Base-by-base conservation (phyloP, 2,888 invertebrate genomes). In the Tetheella fluctuosa region DNA sequence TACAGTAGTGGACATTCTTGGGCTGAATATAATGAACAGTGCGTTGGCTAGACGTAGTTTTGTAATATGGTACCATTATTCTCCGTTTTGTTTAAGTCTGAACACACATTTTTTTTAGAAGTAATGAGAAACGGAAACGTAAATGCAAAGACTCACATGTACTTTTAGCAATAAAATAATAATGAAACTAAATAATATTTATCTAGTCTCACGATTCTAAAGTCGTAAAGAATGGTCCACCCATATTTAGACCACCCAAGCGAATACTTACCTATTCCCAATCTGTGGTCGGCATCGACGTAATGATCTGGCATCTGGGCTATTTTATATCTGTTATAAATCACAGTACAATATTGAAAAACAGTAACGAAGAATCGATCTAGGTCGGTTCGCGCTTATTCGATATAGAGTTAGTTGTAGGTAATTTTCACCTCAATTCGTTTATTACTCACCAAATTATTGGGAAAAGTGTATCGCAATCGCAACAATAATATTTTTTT, bases 301-400 rank as follows among this genome's bases (percentile, higher is more conserved):
- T 65, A 76, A 82, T 81, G 81, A 83, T 84, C 77, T 75, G 74
- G 76, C 88, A 85, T 86, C 85, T 88, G 89, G 76, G 73, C 67
- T 76, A 76, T 84, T 91, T 90, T 89, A 91, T 89, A 84, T 75
- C 75, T 71, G 69, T 77, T 79, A 89, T 91, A 91, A 91, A 91
- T 91, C 88, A 88, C 82, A 67, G 68, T 69, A 71, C 74, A 78
- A 83, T 83, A 83, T 81, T 76, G 80, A 80, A 82, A 85, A 85
- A 86, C 79, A 84, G 84, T 82, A 82, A 84, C 82, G 78, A 81
- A 81, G 74, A 83, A 79, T 79, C 83, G 76, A 89, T 82, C 74
- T 88, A 81, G 89, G 88, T 85, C 90, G 77, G 65, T 62, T 59
- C 63, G 72, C 72, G 73, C 77, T 71, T 77, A 78, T 76, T 76